Evolutionary conservation across 2,797 vertebrate genomes (phyloP).

Genomic region (Danio aesculapii): DNA sequence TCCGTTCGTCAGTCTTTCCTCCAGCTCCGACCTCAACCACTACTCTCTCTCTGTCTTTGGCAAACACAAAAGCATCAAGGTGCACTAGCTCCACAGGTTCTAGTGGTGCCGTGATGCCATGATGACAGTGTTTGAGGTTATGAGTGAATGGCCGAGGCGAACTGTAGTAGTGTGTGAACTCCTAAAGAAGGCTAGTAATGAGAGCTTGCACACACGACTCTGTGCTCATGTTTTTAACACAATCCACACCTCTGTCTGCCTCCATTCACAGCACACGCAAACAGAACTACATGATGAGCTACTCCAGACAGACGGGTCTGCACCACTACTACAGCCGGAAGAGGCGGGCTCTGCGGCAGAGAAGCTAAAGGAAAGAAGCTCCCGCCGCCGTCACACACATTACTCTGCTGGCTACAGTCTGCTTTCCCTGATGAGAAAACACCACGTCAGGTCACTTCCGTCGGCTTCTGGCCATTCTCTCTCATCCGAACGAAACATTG

Average conservation of each 20-base stretch:
- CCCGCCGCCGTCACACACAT: slow-evolving; percentile 71
- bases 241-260: not conserved
- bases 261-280: slow-evolving; percentile 91
- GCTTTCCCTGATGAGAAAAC: slow-evolving; percentile 67
- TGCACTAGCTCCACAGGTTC: not conserved
- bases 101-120: not conserved
- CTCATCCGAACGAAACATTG: slow-evolving; percentile 67
- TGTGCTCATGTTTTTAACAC: not conserved
- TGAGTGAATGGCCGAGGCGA: slow-evolving; percentile 50
- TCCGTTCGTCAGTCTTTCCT: slow-evolving; percentile 53
- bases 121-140: slow-evolving; percentile 75
- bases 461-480: slow-evolving; percentile 72
- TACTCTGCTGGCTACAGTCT: slow-evolving; percentile 63
- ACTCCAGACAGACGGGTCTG: slow-evolving; percentile 95
- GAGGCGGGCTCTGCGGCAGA: slow-evolving; percentile 92
- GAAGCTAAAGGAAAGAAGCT: slow-evolving; percentile 80
- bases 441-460: slow-evolving; percentile 71
- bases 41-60: slow-evolving; percentile 35
- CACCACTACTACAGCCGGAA: slow-evolving; percentile 98
- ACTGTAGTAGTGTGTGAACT: slow-evolving; percentile 7
- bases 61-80: not conserved
- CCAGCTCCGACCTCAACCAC: slow-evolving; percentile 75
- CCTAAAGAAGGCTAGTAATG: not conserved
- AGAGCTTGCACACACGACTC: not conserved
- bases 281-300: slow-evolving; percentile 99